A percentile compares a stretch with the other conserved stretches of the same genome.
Conservation (phyloP, 1,140 invertebrate genomes). For the Ceratina japonica region DNA sequence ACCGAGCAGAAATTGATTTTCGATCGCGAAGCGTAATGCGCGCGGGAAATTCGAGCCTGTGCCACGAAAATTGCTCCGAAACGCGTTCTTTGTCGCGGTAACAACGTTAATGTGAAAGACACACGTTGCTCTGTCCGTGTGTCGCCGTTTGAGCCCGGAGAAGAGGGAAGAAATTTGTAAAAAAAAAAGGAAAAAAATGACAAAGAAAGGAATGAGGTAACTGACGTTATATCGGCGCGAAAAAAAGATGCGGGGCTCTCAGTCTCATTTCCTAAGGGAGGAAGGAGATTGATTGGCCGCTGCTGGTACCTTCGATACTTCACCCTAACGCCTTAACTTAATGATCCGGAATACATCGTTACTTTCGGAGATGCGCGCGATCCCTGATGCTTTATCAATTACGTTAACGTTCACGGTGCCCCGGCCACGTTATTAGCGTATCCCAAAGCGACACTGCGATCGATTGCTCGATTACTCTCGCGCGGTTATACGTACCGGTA, state of each 20-base stretch:
- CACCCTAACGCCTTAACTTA: slow-evolving; percentile 49
- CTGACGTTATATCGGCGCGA: slow-evolving; percentile 11
- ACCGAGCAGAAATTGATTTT: slow-evolving; percentile 26
- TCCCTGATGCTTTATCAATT: slow-evolving; percentile 43
- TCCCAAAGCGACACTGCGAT: neutral
- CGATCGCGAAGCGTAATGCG: slow-evolving; percentile 7
- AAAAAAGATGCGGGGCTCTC: slow-evolving; percentile 36
- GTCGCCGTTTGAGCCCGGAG: no score
- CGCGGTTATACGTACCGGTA: slow-evolving; percentile 12
- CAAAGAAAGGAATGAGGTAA: neutral
- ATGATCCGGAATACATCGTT: slow-evolving; percentile 49
- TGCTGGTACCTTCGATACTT: slow-evolving; percentile 46
- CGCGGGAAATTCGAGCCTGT: neutral
- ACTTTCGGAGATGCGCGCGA: slow-evolving; percentile 18
- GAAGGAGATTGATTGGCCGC: slow-evolving; percentile 41
- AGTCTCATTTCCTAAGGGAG: slow-evolving; percentile 57
- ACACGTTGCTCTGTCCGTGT: neutral
- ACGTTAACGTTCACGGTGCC: slow-evolving; percentile 12
- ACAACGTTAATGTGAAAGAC: slow-evolving; percentile 15
- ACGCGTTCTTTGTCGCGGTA: slow-evolving; percentile 12
- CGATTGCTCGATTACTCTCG: slow-evolving; percentile 3
- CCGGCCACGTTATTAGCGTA: neutral
- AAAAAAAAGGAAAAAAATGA: neutral
- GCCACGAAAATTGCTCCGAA: slow-evolving; percentile 2
- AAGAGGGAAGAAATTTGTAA: neutral